These are phyloP conservation scores for Drosophila kepulauana DNA, from an alignment of 1,140 invertebrate species.

Conservation along the genomic window DNA sequence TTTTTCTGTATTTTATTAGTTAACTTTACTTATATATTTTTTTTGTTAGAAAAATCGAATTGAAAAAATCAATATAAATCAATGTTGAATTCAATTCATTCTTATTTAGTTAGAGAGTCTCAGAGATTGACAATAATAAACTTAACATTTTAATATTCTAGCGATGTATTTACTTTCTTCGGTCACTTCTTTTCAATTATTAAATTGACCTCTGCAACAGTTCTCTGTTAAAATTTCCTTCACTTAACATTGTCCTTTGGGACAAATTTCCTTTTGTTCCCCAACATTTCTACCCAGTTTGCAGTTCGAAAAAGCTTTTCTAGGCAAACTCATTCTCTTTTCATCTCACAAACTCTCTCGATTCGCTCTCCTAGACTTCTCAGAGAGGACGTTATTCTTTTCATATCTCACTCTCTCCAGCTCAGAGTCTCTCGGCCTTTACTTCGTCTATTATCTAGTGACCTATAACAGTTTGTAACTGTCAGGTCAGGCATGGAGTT, in stretches of 20 bases:
- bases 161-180: too few species aligned
- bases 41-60: too few species aligned
- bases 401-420: not conserved
- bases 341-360: not conserved
- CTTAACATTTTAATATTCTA: too few species aligned
- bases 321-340: not conserved
- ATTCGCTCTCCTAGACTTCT: not conserved
- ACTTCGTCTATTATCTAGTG: slow-evolving; percentile 61
- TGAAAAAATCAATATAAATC: too few species aligned
- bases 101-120: too few species aligned
- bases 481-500: slow-evolving; percentile 60
- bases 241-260: slow-evolving; percentile 32
- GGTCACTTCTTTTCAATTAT: too few species aligned
- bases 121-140: too few species aligned
- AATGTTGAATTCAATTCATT: too few species aligned
- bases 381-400: not conserved
- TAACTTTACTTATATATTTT: too few species aligned
- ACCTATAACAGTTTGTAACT: slow-evolving; percentile 70
- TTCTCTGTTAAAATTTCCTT: slow-evolving; percentile 48
- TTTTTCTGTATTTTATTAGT: too few species aligned
- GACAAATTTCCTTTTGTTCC: slow-evolving; percentile 45
- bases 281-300: not conserved
- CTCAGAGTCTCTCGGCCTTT: not conserved
- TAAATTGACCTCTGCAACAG: not conserved
- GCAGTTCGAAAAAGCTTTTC: slow-evolving; percentile 59